A percentile compares a stretch with the other conserved stretches of the same genome.
Evolutionary conservation across 2,888 invertebrate species (phyloP).

Genomic region (Stictocephala bisonia): DNA sequence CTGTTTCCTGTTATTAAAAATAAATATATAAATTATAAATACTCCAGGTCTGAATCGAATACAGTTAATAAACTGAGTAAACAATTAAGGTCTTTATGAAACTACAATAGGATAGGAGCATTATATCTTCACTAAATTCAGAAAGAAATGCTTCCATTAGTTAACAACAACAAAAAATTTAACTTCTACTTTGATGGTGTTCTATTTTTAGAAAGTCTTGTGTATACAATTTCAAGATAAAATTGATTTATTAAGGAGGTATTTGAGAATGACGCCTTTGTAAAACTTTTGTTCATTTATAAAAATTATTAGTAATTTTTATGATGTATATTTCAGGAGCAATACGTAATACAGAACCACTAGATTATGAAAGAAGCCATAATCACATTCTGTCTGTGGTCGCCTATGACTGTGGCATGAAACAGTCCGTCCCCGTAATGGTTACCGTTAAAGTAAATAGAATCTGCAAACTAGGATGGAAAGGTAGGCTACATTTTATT

Average conservation of each 20-base stretch:
- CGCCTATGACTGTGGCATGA: constrained; percentile 98
- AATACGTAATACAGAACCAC: constrained; percentile 92
- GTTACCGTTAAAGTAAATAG: constrained; percentile 94
- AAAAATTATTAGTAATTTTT: background rate
- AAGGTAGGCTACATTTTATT: too few species aligned
- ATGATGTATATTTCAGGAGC: constrained; percentile 68
- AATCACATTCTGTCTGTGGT: constrained; percentile 97
- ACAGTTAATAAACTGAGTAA: too few species aligned
- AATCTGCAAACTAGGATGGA: constrained; percentile 82
- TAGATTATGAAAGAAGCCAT: constrained; percentile 93
- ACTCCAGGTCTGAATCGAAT: too few species aligned
- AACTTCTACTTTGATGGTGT: background rate
- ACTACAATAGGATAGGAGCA: too few species aligned
- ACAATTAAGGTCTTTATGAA: too few species aligned
- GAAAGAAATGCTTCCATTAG: too few species aligned
- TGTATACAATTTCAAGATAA: background rate
- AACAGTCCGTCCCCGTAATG: constrained; percentile 92
- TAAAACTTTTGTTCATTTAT: too few species aligned
- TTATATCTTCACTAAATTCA: too few species aligned
- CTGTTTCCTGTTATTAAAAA: too few species aligned
- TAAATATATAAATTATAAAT: too few species aligned
- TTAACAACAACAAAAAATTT: background rate
- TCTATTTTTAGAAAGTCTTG: background rate
- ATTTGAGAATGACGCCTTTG: too few species aligned
- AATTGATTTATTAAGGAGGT: background rate